These are phyloP conservation scores for Nicator chloris DNA, from an alignment of 2,113 vertebrate genomes.

Conservation along the genomic window DNA sequence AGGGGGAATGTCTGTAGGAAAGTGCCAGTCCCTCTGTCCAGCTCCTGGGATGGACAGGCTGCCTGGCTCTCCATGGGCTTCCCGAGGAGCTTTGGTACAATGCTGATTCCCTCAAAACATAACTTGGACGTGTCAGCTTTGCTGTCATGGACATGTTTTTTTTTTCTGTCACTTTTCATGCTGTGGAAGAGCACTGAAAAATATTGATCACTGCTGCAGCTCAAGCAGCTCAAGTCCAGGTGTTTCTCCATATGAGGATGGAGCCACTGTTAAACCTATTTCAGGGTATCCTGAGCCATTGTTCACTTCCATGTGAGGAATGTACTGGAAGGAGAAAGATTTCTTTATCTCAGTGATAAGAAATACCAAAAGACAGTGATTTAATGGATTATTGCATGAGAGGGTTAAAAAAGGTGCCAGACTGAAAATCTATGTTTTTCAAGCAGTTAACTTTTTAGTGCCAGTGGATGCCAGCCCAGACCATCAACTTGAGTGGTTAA, in stretches of 20 bases:
- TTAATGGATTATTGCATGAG: neutral
- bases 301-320: neutral
- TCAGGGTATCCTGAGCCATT: neutral
- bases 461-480: neutral
- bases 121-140: neutral
- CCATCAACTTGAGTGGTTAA: neutral
- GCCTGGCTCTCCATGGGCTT: fast-evolving
- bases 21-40: neutral
- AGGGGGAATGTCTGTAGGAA: neutral
- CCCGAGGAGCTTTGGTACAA: neutral
- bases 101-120: neutral
- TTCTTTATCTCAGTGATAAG: neutral
- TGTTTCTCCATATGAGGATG: neutral
- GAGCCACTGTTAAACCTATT: neutral
- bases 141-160: neutral
- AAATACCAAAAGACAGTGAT: neutral
- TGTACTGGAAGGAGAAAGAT: neutral
- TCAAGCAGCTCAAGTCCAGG: neutral
- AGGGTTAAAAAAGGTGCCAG: neutral
- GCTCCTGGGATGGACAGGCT: neutral
- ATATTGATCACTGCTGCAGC: neutral
- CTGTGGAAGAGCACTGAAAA: neutral
- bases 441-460: neutral
- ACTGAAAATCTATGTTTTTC: neutral
- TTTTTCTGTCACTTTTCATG: neutral